phyloP scores from a whole-genome alignment of 2,113 vertebrate species.

The Toxotes chatareus region DNA sequence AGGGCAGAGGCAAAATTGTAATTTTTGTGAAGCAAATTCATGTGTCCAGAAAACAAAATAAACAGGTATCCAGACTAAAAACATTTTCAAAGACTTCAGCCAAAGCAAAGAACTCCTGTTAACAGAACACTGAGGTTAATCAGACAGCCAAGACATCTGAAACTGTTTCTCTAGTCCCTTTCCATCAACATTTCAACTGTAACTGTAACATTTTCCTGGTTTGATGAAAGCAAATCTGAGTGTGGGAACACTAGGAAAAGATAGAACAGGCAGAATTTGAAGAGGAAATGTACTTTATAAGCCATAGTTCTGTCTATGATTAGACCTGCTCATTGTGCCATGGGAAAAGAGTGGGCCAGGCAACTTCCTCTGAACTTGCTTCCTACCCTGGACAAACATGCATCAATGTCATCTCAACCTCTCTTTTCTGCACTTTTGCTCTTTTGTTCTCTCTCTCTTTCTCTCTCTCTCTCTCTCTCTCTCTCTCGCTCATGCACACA shows the following conservation, averaged over 20 bases:
- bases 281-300: constrained; percentile 15
- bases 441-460: constrained; percentile 27
- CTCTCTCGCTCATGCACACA: constrained; percentile 9
- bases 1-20: neutral
- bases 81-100: constrained; percentile 9
- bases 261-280: constrained; percentile 5
- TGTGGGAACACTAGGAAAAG: constrained; percentile 21
- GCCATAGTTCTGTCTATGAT: constrained; percentile 29
- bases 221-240: constrained; percentile 42
- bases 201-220: constrained; percentile 14
- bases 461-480: neutral
- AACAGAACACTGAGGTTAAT: constrained; percentile 8
- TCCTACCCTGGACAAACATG: constrained; percentile 40
- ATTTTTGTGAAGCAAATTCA: neutral
- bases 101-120: constrained; percentile 36
- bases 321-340: constrained; percentile 39
- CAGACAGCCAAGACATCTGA: constrained; percentile 37
- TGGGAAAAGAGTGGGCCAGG: constrained; percentile 58
- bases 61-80: constrained; percentile 26
- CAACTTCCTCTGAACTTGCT: constrained; percentile 53
- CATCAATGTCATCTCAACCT: constrained; percentile 49
- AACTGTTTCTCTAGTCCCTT: constrained; percentile 26
- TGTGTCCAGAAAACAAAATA: constrained; percentile 36
- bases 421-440: constrained; percentile 23
- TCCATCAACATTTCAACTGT: constrained; percentile 15